phyloP scores from a whole-genome alignment of 1,140 invertebrate genomes.

The Colletes gigas region DNA sequence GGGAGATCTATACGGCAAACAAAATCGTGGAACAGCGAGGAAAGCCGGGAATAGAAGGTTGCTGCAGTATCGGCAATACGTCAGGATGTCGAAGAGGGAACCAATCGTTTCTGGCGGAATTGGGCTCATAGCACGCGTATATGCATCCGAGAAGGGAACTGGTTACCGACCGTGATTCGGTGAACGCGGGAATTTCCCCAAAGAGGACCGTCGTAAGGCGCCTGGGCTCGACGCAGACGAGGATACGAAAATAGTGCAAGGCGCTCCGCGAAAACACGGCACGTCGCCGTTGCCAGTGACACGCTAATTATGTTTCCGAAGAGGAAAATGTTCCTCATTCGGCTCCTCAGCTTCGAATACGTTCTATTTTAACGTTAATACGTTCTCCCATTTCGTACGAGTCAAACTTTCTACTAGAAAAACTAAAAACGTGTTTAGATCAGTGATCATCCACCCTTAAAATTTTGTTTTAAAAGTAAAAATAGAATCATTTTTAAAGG shows the following conservation, averaged over 20 bases:
- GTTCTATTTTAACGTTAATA: background rate
- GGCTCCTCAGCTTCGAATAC: too few relatives aligned
- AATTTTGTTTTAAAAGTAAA: too few relatives aligned
- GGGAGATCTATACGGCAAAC: conserved; percentile 46
- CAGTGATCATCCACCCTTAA: too few relatives aligned
- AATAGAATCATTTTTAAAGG: too few relatives aligned
- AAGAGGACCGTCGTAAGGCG: conserved; percentile 61
- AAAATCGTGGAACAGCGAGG: conserved; percentile 52
- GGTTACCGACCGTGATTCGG: conserved; percentile 76
- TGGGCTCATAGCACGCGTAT: conserved; percentile 66
- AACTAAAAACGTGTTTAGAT: too few relatives aligned
- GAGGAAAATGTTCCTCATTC: background rate
- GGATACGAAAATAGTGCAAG: conserved; percentile 44
- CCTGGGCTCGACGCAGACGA: conserved; percentile 4
- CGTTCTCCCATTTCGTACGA: background rate
- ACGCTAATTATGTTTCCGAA: conserved; percentile 26
- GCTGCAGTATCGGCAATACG: conserved; percentile 77
- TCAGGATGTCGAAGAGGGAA: conserved; percentile 72
- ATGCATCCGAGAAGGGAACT: conserved; percentile 70
- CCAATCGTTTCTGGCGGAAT: conserved; percentile 70
- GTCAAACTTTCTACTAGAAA: too few relatives aligned
- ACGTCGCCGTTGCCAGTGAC: background rate
- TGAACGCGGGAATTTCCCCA: conserved; percentile 61
- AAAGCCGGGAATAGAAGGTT: conserved; percentile 72
- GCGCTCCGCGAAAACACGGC: background rate